Percentiles rank a stretch among this genome's conserved stretches.
Evolutionary conservation across 2,113 vertebrate genomes (phyloP).

Genomic region (Ploceus nigricollis): DNA sequence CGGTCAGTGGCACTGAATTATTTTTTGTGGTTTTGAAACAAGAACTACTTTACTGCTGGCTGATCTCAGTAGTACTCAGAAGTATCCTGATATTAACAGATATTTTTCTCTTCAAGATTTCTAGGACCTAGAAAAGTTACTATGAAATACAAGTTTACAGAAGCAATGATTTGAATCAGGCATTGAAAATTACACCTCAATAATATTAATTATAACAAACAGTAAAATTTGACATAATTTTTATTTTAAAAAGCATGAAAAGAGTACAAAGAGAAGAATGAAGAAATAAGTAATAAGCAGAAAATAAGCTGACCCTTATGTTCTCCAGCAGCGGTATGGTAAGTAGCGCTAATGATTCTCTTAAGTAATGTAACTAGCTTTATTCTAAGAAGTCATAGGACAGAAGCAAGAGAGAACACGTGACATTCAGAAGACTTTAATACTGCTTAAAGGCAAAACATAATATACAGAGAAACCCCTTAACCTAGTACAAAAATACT

Average conservation of each 20-base stretch:
- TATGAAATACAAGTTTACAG: not conserved
- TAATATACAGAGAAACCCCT: constrained; percentile 64
- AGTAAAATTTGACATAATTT: not conserved
- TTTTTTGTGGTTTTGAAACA: not conserved
- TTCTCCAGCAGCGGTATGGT: not conserved
- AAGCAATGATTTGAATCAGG: not conserved
- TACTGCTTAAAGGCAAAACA: constrained; percentile 48
- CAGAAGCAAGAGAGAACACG: not conserved
- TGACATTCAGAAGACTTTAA: constrained; percentile 8
- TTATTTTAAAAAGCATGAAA: constrained; percentile 70
- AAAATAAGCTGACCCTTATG: not conserved
- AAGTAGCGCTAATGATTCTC: not conserved
- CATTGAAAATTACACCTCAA: not conserved
- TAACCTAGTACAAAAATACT: constrained; percentile 75
- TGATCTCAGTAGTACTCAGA: not conserved
- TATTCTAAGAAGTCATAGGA: not conserved
- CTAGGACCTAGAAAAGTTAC: not conserved
- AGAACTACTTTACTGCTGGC: not conserved
- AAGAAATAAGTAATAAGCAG: not conserved
- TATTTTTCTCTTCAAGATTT: not conserved
- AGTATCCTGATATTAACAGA: not conserved
- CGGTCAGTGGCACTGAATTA: not conserved
- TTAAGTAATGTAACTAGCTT: not conserved
- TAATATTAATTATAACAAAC: constrained; percentile 14
- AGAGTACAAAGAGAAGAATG: constrained; percentile 39